Evolutionary conservation across 2,113 vertebrate genomes (phyloP), one percentile per base, ranked within the genome.

Genomic region (Synodontis membranacea): DNA sequence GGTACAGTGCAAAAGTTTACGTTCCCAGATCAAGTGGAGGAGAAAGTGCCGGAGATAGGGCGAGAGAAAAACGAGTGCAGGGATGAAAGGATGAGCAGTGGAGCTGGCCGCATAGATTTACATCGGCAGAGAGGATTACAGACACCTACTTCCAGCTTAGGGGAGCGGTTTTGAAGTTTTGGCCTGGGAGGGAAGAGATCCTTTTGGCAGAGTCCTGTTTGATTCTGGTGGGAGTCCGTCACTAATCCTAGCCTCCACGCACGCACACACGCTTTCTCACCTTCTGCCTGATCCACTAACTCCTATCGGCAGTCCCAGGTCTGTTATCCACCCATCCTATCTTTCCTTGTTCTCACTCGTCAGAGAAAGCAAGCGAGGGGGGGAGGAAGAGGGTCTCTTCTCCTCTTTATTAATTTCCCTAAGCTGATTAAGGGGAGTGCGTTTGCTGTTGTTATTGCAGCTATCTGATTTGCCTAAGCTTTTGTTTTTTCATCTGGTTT

Each of bases 401-500:
- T 94, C 95, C 95, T 96, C 96, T 95, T 98, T 97, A 97, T 98
- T 98, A 97, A 98, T 98, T 97, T 97, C 97, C 96, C 94, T 99
- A 99, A 98, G 96, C 96, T 98, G 97, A 98, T 99, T 98, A 99
- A 95, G 89, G 91, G 95, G 92, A 89, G 94, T 96, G 96, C 95
- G 96, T 97, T 98, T 98, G 97, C 98, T 98, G 97, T 97, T 98
- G 96, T 97, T 97, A 93, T 95, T 93, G 92, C 95, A 96, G 96
- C 96, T 95, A 97, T 97, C 97, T 97, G 96, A 98, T 98, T 99
- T 98, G 96, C 97, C 96, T 97, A 97, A 98, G 96, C 97, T 96
- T 97, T 97, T 99, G 97, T 98, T 98, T 99, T 97, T 97, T 96
- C 97, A 97, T 97, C 96, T 96, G 97, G 96, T 99, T 98, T 99